Base-by-base conservation (phyloP, 2,113 vertebrate species). In the Bos javanicus region DNA sequence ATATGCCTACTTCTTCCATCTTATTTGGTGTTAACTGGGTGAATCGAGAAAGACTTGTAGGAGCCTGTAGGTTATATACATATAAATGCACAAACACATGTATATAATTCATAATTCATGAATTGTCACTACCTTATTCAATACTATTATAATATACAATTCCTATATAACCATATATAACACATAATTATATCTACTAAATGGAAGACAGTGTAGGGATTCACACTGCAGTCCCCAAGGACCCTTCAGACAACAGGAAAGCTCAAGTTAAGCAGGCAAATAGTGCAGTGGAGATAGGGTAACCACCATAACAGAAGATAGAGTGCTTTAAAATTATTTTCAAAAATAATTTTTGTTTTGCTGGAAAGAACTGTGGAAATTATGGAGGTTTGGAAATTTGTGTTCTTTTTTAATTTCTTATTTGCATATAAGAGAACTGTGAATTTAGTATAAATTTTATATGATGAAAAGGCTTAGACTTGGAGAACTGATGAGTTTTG, bases 401-500 rank as follows among this genome's bases (percentile, higher is more conserved):
- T 33, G 33, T 60, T 64, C 50, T 54, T 83, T 59, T 50, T 67
- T 56, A 48, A 39, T 80, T 74, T 62, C 39, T 57, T 59, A 81
- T 30, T 19, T 26, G 30, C 15, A 39, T 36, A 91, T 71, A 39
- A 95, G 43, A 91, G 26, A 85, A 30, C 60, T 43, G 25, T 33
- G 33, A 62, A 87, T 74, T 19, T 86, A 52, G 30, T 67, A 83
- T 52, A 52, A 23, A 74, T 93, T 83, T 52, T 33, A n/a, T 5
- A 19, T 48, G 36, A 88, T 30, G 21, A 71, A 92, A 78, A 59
- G 48, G 43, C 25, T 7, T 17, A 67, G 59, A 26, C 76, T 87
- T 33, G 23, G 39, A 67, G 91, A 94, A 78, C 6, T 5, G 16
- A 59, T 11, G 62, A 39, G 46, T 89, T 93, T 84, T 94, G 57